Evolutionary conservation across 1,140 invertebrate genomes (phyloP), one percentile per base, ranked within the genome.

Genomic region (Rhizoglyphus robini): DNA sequence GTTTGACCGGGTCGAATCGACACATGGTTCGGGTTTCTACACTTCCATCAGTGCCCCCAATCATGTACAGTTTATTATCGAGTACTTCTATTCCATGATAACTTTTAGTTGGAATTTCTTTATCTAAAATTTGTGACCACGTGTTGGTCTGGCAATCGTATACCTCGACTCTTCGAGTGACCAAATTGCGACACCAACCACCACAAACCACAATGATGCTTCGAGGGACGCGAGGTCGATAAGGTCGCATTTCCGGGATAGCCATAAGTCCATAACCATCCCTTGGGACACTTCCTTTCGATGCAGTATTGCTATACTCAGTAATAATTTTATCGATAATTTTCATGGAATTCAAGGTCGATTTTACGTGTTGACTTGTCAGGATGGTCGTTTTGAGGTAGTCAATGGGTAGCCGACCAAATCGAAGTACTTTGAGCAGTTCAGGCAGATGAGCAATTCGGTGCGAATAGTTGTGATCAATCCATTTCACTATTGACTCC

Each of bases 91-190:
- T 73, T 0, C 85, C 86, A 70, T 88, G 86, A 72, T 88, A 88
- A 2, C 86, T 84, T 38, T 85, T 77, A 8, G 5, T 4, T n/a
- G 8, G 2, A 1, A 18, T 1, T 15, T 57, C 18, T 65, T 5
- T 2, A 3, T 15, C 2, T 34, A 49, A 13, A 13, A 4, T 18
- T 34, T 23, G 8, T 2, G 62, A 31, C 86, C 86, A 88, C 46
- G 84, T 77, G 75, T 88, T 86, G 1, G 86, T 85, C 67, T 85
- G 74, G 0, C 83, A 85, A 70, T 88, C 86, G 73, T 88, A 88
- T 0, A 84, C 84, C 72, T 88, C 86, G 4, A 88, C 83, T 67
- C 80, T 81, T 72, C 83, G 83, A 0, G 84, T 87, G 1, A 85
- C 81, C 8, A 78, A 82, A 1, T 82, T 82, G 0, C 81, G 83